Base-by-base conservation (phyloP, 23 tunicate genomes). In the Trididemnum nubilum region DNA sequence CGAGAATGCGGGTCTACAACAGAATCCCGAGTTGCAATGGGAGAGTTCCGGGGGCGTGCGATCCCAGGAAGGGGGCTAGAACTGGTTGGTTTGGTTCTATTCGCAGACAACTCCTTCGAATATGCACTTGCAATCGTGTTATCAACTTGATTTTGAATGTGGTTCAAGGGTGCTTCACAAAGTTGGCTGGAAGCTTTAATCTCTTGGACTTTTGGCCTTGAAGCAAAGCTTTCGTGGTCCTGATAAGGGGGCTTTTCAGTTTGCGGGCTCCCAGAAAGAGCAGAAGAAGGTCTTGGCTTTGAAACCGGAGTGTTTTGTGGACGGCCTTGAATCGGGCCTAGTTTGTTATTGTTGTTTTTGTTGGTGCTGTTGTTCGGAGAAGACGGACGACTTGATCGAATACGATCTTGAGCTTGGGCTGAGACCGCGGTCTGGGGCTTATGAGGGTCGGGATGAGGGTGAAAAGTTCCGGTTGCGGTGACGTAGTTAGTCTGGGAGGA, bases 401-500 rank as follows among this genome's bases (percentile, higher is more conserved):
- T 21, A 35, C 87, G 87, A 33, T 88, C 93, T 65, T 88, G 93
- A 1, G 86, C 83, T 37, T 82, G 93, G 61, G 93, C 93, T n/a
- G 93, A 88, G n/a, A 88, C 93, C 2, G 93, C 93, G 9, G 87
- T 88, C 79, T 88, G 87, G 1, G 93, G 93, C 28, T 88, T 82
- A 24, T 88, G 84, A 28, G 93, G 93, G 61, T 88, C 93, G 3
- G 93, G 93, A 66, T 73, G 77, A 1, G 93, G 93, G 51, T 82
- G 87, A 51, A 88, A 88, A 75, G 93, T 88, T 27, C 93, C 93
- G 9, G 83, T 67, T 3, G 82, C 93, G 0, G 87, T 82, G 21
- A 88, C 44, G 78, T 85, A 78, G 72, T 78, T 70, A 0, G 76
- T 34, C 9, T 38, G 63, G 59, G 72, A 34, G 30, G 73, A 49